A percentile compares a stretch with the other conserved stretches of the same genome.
Conservation (phyloP, 2,888 invertebrate genomes). For the Hirtodrosophila cameraria region DNA sequence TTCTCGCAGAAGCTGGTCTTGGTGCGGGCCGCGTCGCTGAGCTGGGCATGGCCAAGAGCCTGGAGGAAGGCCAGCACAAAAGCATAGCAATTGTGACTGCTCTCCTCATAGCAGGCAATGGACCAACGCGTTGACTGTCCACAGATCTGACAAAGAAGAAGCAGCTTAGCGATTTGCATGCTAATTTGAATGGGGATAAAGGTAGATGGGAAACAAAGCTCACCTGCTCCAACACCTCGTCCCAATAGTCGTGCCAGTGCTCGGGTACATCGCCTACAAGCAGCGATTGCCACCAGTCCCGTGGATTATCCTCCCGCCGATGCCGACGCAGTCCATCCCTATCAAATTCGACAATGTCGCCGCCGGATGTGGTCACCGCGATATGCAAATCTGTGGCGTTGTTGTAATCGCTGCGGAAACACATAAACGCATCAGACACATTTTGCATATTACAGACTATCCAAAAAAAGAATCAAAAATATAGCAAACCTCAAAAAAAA, state of each 20-base stretch:
- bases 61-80: conserved; percentile 93
- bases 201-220: conserved; percentile 15
- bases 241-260: conserved; percentile 89
- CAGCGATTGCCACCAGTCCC: conserved; percentile 88
- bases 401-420: conserved; percentile 89
- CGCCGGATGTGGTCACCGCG: conserved; percentile 93
- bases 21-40: conserved; percentile 88
- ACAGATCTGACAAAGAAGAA: conserved; percentile 69
- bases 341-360: conserved; percentile 93
- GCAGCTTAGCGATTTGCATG: conserved; percentile 47
- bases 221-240: conserved; percentile 87
- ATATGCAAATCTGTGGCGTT: conserved; percentile 94
- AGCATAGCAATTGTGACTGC: conserved; percentile 92
- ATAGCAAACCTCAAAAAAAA: conserved; percentile 5
- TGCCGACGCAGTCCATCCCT: conserved; percentile 88
- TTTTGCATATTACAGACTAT: conserved; percentile 43
- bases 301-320: conserved; percentile 81
- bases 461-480: background rate
- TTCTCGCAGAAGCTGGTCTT: conserved; percentile 91
- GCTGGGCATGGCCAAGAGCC: conserved; percentile 88
- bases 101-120: conserved; percentile 89
- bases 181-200: background rate
- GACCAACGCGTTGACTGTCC: conserved; percentile 86
- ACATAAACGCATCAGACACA: conserved; percentile 51
- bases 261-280: conserved; percentile 88